Conservation (phyloP, 2,888 invertebrate genomes). For the Cosmia pyralina region DNA sequence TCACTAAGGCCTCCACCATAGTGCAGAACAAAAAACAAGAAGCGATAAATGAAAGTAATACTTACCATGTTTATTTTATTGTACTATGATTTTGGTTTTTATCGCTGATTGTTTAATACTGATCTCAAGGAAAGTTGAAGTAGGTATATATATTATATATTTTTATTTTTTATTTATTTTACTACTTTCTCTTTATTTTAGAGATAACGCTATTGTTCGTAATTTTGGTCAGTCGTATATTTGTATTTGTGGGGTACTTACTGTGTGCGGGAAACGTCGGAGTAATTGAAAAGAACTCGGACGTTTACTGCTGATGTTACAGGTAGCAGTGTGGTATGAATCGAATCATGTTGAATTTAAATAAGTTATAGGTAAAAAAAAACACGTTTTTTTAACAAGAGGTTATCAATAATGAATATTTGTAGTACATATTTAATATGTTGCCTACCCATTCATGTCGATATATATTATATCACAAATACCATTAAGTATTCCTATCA, state of each 20-base stretch:
- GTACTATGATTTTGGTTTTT: too few species aligned
- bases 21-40: too few species aligned
- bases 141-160: too few species aligned
- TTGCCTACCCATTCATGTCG: background rate
- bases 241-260: conserved; percentile 37
- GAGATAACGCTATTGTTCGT: conserved; percentile 65
- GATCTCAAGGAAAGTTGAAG: too few species aligned
- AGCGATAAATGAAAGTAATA: too few species aligned
- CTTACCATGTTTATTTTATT: too few species aligned
- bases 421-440: too few species aligned
- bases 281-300: conserved; percentile 54
- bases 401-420: background rate
- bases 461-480: background rate
- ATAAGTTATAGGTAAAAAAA: background rate
- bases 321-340: conserved; percentile 12
- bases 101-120: too few species aligned
- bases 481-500: background rate
- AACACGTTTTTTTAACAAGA: background rate
- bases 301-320: background rate
- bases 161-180: too few species aligned
- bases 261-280: conserved; percentile 36
- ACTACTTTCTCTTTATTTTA: conserved; percentile 69
- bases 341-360: background rate
- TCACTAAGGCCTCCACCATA: too few species aligned
- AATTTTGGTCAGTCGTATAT: conserved; percentile 56